These are phyloP conservation scores for Priocnemis perturbator DNA, from an alignment of 2,888 invertebrate species.

Conservation along the genomic window DNA sequence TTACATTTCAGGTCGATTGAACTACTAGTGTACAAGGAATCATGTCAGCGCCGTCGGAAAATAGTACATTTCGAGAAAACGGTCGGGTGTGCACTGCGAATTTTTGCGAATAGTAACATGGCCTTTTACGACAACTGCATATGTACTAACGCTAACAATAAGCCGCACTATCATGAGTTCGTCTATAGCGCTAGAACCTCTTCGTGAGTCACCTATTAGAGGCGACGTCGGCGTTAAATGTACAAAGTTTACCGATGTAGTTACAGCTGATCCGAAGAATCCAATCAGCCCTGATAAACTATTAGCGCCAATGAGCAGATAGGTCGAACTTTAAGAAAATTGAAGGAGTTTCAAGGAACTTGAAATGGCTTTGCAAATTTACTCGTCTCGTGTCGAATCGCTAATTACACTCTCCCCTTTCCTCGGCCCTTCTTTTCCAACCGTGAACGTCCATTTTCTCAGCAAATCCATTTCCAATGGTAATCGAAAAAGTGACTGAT, in stretches of 20 bases:
- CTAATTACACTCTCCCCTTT: constrained; percentile 63
- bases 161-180: constrained; percentile 38
- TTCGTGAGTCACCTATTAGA: constrained; percentile 14
- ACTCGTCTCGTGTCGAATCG: constrained; percentile 61
- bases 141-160: no score
- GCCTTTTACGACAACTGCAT: no score
- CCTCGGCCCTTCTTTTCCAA: constrained; percentile 22
- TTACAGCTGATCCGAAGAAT: constrained; percentile 67
- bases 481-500: no score
- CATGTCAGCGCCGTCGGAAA: no score
- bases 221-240: constrained; percentile 55
- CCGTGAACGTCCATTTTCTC: constrained; percentile 28
- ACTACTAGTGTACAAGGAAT: no score
- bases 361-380: constrained; percentile 74
- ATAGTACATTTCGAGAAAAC: no score
- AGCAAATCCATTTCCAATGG: neutral
- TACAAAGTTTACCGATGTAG: constrained; percentile 71
- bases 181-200: constrained; percentile 31
- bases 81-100: no score
- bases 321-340: constrained; percentile 58
- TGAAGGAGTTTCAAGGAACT: constrained; percentile 63
- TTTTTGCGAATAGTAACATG: constrained; percentile 10
- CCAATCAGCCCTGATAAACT: constrained; percentile 66
- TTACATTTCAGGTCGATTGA: no score
- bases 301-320: constrained; percentile 56